Conservation (phyloP, 2,797 vertebrate genomes). For the Gymnoscopelus braueri region DNA sequence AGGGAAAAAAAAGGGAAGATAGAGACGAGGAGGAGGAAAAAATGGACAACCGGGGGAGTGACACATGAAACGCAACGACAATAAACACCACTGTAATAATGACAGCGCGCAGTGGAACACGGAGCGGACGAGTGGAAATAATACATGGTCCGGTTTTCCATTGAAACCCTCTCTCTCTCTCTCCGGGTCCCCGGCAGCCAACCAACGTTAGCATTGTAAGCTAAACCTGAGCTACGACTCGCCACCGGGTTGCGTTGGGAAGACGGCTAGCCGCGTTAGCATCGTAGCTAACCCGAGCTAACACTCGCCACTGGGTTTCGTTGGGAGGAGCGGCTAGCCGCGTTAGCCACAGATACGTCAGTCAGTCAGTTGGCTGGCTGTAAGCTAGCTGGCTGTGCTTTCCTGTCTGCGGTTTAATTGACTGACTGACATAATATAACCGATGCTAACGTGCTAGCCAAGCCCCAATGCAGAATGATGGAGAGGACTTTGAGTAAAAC, state of each 20-base stretch:
- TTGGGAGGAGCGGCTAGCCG: constrained; percentile 2
- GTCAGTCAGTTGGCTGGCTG: constrained; percentile 32
- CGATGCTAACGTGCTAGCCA: constrained; percentile 60
- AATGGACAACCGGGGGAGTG: constrained; percentile 61
- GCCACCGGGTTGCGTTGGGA: too few relatives aligned
- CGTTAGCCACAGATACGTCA: constrained; percentile 52
- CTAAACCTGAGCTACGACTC: too few relatives aligned
- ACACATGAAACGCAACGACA: constrained; percentile 44
- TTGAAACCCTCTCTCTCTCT: constrained; percentile 43
- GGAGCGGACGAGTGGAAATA: constrained; percentile 58
- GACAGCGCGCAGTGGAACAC: constrained; percentile 57
- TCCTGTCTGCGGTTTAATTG: not conserved
- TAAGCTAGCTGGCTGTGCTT: constrained; percentile 63
- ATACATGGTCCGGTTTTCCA: constrained; percentile 45
- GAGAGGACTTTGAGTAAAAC: constrained; percentile 54
- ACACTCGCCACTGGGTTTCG: not conserved
- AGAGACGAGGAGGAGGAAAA: constrained; percentile 57
- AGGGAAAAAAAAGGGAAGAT: too few relatives aligned
- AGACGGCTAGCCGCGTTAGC: constrained; percentile 54
- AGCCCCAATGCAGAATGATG: constrained; percentile 57
- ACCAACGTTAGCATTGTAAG: too few relatives aligned
- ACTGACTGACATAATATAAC: constrained; percentile 42
- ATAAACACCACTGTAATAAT: constrained; percentile 48
- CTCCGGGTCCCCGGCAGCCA: too few relatives aligned
- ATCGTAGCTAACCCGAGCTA: constrained; percentile 60